Conservation (phyloP, 2,797 vertebrate genomes). For the Leptoclinus maculatus region DNA sequence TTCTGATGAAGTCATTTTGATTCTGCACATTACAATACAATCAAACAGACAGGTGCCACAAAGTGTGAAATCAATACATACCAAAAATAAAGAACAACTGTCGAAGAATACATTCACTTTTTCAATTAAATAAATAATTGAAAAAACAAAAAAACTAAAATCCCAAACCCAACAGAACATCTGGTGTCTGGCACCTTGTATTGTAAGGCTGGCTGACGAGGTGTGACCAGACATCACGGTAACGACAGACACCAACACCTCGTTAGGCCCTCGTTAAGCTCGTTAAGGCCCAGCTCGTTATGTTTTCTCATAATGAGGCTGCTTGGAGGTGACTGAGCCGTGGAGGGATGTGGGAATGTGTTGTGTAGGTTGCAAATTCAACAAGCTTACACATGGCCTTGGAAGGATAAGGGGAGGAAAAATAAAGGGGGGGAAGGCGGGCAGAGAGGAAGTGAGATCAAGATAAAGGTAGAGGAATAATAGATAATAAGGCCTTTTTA, state of each 20-base stretch:
- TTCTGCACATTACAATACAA: background rate
- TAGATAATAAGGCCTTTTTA: too few relatives aligned
- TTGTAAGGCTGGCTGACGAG: slow-evolving; percentile 62
- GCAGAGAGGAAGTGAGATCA: background rate
- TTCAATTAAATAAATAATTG: slow-evolving; percentile 19
- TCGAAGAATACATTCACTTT: slow-evolving; percentile 1
- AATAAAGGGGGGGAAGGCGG: background rate
- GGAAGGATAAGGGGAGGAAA: background rate
- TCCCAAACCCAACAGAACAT: slow-evolving; percentile 58
- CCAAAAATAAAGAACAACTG: background rate
- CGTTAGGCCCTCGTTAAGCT: slow-evolving; percentile 71
- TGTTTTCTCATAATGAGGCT: slow-evolving; percentile 68
- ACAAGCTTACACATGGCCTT: slow-evolving; percentile 22
- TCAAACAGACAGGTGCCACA: background rate
- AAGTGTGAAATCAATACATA: background rate
- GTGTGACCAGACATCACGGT: slow-evolving; percentile 58
- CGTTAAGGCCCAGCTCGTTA: slow-evolving; percentile 67
- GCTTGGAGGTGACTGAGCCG: slow-evolving; percentile 65
- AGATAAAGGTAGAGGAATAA: background rate
- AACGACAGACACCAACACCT: slow-evolving; percentile 68
- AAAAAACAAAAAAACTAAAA: slow-evolving; percentile 24
- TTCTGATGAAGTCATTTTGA: background rate
- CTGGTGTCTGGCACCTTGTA: slow-evolving; percentile 68
- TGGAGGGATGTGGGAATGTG: slow-evolving; percentile 49
- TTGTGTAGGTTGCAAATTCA: slow-evolving; percentile 17